These are phyloP conservation scores for Theretra japonica DNA, from an alignment of 2,888 invertebrate species.

Conservation along the genomic window DNA sequence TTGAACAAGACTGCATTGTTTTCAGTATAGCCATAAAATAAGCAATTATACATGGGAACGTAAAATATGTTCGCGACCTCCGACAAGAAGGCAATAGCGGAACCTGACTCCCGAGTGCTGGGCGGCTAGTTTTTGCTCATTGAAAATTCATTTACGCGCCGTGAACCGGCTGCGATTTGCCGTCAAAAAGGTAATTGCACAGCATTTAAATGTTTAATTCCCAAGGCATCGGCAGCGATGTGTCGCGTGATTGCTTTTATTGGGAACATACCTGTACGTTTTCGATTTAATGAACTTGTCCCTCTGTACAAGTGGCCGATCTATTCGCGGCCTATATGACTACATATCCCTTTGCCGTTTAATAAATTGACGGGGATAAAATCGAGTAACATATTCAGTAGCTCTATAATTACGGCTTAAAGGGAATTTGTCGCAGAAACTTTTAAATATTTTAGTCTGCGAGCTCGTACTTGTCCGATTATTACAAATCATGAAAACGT, in stretches of 20 bases:
- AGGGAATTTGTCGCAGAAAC: slow-evolving; percentile 47
- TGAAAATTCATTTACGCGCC: slow-evolving; percentile 67
- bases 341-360: slow-evolving; percentile 37
- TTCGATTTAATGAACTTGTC: slow-evolving; percentile 68
- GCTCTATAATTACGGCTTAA: slow-evolving; percentile 54
- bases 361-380: slow-evolving; percentile 55
- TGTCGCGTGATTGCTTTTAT: slow-evolving; percentile 64
- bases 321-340: slow-evolving; percentile 33
- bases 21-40: background rate
- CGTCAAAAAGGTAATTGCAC: slow-evolving; percentile 69
- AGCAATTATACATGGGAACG: slow-evolving; percentile 31
- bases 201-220: slow-evolving; percentile 62
- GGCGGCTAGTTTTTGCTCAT: slow-evolving; percentile 55
- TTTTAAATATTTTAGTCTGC: slow-evolving; percentile 31
- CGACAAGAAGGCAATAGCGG: slow-evolving; percentile 28
- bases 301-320: slow-evolving; percentile 24
- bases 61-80: slow-evolving; percentile 30
- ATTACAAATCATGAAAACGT: background rate
- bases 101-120: slow-evolving; percentile 25
- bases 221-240: slow-evolving; percentile 59
- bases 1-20: background rate
- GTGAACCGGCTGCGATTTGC: slow-evolving; percentile 65
- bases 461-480: background rate
- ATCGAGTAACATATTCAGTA: slow-evolving; percentile 54
- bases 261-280: slow-evolving; percentile 51